Conservation (phyloP, 2,888 invertebrate genomes). For the Rhagonycha lutea region DNA sequence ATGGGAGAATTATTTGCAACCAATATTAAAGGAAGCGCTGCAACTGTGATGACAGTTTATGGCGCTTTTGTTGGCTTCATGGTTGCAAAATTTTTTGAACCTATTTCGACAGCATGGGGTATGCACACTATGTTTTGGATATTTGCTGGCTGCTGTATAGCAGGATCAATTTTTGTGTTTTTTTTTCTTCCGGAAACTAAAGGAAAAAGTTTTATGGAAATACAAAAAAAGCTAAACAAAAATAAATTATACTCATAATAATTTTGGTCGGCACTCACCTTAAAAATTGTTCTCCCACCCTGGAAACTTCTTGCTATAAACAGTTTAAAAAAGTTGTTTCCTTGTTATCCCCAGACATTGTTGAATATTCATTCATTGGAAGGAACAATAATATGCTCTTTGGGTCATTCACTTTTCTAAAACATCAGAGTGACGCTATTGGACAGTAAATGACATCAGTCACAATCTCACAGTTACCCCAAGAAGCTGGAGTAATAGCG, state of each 20-base stretch:
- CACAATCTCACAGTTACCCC: too few species aligned
- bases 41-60: slow-evolving; percentile 61
- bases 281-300: too few species aligned
- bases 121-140: slow-evolving; percentile 64
- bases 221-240: slow-evolving; percentile 60
- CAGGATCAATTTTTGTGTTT: slow-evolving; percentile 61
- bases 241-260: not conserved
- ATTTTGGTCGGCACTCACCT: not conserved
- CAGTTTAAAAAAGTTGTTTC: too few species aligned
- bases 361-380: too few species aligned
- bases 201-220: slow-evolving; percentile 64
- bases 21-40: slow-evolving; percentile 65
- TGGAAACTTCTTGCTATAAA: too few species aligned
- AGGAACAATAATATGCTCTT: too few species aligned
- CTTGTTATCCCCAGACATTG: too few species aligned
- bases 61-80: slow-evolving; percentile 62
- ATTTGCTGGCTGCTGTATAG: slow-evolving; percentile 60
- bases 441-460: too few species aligned
- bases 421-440: too few species aligned
- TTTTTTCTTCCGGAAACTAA: slow-evolving; percentile 66
- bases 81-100: slow-evolving; percentile 64
- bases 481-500: too few species aligned
- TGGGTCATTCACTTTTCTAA: too few species aligned
- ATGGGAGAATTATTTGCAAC: slow-evolving; percentile 68
- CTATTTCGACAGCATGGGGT: slow-evolving; percentile 60